A percentile compares a stretch with the other conserved stretches of the same genome.
phyloP scores from a whole-genome alignment of 1,140 invertebrate genomes.

The Heterodera carotae region DNA sequence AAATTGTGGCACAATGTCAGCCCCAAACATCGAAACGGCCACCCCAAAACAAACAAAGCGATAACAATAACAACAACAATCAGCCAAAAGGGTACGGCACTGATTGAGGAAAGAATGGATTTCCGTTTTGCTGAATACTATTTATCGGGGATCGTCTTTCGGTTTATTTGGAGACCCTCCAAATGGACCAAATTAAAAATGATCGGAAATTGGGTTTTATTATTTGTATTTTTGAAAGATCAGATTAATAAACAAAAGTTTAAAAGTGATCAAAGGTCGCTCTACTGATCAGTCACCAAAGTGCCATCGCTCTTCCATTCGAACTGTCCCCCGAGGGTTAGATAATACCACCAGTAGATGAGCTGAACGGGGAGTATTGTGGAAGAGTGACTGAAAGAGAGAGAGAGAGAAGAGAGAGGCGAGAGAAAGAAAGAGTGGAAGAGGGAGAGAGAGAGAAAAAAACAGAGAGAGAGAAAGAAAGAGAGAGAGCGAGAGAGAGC shows the following conservation, averaged over 20 bases:
- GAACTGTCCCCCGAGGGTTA: conserved; percentile 20
- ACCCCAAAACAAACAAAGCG: too few relatives aligned
- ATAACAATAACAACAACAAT: neutral
- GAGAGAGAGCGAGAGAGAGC: neutral
- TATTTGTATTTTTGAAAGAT: too few relatives aligned
- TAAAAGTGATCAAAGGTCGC: too few relatives aligned
- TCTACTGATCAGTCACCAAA: neutral
- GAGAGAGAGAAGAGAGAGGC: neutral
- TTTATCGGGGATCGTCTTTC: too few relatives aligned
- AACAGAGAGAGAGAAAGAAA: neutral
- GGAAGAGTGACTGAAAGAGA: neutral
- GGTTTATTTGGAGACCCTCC: too few relatives aligned
- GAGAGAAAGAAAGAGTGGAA: neutral
- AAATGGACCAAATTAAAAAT: too few relatives aligned
- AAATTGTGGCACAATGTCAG: neutral
- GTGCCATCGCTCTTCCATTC: neutral
- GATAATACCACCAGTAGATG: conserved; percentile 56
- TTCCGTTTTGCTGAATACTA: neutral
- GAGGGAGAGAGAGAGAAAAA: neutral
- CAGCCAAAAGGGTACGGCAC: neutral
- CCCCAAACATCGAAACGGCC: neutral
- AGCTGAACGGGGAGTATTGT: conserved; percentile 35
- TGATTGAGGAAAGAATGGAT: too few relatives aligned
- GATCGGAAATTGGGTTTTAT: too few relatives aligned
- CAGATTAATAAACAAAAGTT: too few relatives aligned